Evolutionary conservation across 2,888 invertebrate species (phyloP).

Genomic region (Holacanthella duospinosa): DNA sequence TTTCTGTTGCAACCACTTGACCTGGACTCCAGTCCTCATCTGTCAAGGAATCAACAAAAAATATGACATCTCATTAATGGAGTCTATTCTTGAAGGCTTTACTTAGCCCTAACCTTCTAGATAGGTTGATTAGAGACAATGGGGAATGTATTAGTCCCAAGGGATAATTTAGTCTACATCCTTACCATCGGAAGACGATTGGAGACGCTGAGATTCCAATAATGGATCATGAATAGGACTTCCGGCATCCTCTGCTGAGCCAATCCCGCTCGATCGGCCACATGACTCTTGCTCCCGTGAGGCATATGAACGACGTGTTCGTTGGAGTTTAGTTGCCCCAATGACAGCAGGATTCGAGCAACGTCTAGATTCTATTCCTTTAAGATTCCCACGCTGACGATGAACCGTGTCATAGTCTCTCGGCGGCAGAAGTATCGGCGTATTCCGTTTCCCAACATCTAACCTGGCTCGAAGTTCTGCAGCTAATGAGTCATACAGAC

Average conservation of each 20-base stretch:
- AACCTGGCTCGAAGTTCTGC: constrained; percentile 77
- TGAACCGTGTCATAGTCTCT: constrained; percentile 89
- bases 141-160: too few species aligned
- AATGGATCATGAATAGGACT: constrained; percentile 46
- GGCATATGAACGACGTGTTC: constrained; percentile 30
- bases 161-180: too few species aligned
- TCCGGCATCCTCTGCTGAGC: constrained; percentile 69
- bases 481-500: constrained; percentile 79
- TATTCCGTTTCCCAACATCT: constrained; percentile 42
- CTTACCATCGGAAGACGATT: constrained; percentile 38
- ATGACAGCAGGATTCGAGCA: constrained; percentile 62
- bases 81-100: too few species aligned
- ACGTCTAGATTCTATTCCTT: constrained; percentile 58
- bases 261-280: constrained; percentile 70
- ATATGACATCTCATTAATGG: neutral
- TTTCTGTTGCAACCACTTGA: constrained; percentile 41
- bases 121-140: too few species aligned
- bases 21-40: constrained; percentile 61
- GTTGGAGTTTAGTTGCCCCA: constrained; percentile 40
- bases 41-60: constrained; percentile 44
- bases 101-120: too few species aligned
- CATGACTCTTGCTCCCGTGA: constrained; percentile 50
- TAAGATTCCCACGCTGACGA: constrained; percentile 61
- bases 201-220: constrained; percentile 32
- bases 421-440: constrained; percentile 78